Conservation (phyloP, 2,113 vertebrate genomes). For the Stigmatopora argus region DNA sequence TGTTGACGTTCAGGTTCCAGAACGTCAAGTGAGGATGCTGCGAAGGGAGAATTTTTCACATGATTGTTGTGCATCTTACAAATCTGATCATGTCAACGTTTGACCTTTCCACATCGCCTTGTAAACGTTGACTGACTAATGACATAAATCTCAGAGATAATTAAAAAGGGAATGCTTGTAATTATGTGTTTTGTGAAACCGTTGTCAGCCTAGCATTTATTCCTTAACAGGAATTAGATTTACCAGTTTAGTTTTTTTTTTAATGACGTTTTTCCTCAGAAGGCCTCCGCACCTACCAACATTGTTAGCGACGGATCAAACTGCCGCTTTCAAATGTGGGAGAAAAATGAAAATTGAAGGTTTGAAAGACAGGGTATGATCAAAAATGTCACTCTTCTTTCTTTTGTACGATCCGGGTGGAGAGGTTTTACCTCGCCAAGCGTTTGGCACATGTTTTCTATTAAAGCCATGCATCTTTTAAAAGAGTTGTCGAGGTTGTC, state of each 20-base stretch:
- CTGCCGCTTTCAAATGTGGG: conserved; percentile 30
- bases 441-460: not conserved
- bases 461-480: not conserved
- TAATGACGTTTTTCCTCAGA: conserved; percentile 27
- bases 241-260: conserved; percentile 24
- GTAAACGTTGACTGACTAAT: not conserved
- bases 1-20: conserved; percentile 33
- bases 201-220: conserved; percentile 1
- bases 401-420: conserved; percentile 33
- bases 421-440: conserved; percentile 10
- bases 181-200: not conserved
- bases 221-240: conserved; percentile 17
- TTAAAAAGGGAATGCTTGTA: not conserved
- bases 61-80: not conserved
- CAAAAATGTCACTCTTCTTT: conserved; percentile 46
- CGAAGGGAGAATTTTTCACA: conserved; percentile 20
- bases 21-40: conserved; percentile 19
- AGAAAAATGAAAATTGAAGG: conserved; percentile 42
- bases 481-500: not conserved
- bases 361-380: conserved; percentile 46
- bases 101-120: not conserved
- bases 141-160: not conserved
- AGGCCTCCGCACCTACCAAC: conserved; percentile 3
- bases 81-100: not conserved
- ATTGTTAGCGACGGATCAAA: conserved; percentile 31